These are phyloP conservation scores for Drosophila kanekoi DNA, from an alignment of 2,888 invertebrate species.

Conservation along the genomic window DNA sequence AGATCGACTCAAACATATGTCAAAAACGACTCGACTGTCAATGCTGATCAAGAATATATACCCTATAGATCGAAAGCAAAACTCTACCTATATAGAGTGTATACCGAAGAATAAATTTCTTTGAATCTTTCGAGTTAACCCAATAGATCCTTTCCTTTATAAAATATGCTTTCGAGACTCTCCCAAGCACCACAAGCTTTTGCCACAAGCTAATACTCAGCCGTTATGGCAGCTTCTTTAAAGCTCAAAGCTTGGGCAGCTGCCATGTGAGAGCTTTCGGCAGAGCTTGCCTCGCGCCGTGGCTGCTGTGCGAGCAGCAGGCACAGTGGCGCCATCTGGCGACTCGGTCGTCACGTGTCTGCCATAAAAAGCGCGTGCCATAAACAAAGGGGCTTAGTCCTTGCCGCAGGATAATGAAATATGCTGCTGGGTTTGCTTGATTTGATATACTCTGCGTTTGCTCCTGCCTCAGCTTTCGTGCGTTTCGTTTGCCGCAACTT, in stretches of 20 bases:
- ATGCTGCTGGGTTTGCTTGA: conserved; percentile 7
- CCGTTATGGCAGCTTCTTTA: conserved; percentile 10
- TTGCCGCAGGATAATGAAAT: background rate
- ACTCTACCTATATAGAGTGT: too few relatives aligned
- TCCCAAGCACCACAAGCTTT: conserved; percentile 4
- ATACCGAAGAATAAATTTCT: too few relatives aligned
- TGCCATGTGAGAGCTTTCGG: conserved; percentile 12
- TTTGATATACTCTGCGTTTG: conserved; percentile 1
- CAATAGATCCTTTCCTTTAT: too few relatives aligned
- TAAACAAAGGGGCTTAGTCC: conserved; percentile 9
- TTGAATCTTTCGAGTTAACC: too few relatives aligned
- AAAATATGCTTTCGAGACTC: too few relatives aligned
- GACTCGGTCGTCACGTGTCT: background rate
- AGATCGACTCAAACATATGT: too few relatives aligned
- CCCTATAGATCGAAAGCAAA: too few relatives aligned
- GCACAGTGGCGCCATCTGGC: conserved; percentile 54
- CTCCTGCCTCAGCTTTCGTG: background rate
- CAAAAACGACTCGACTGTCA: too few relatives aligned
- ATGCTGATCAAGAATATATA: too few relatives aligned
- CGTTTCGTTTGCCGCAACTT: conserved; percentile 4
- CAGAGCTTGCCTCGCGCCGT: background rate
- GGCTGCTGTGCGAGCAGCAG: background rate
- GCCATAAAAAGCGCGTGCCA: conserved; percentile 55
- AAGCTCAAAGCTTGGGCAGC: conserved; percentile 30
- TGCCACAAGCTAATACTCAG: background rate